These are phyloP conservation scores for Scomber colias DNA, from an alignment of 2,113 vertebrate genomes.

Conservation along the genomic window DNA sequence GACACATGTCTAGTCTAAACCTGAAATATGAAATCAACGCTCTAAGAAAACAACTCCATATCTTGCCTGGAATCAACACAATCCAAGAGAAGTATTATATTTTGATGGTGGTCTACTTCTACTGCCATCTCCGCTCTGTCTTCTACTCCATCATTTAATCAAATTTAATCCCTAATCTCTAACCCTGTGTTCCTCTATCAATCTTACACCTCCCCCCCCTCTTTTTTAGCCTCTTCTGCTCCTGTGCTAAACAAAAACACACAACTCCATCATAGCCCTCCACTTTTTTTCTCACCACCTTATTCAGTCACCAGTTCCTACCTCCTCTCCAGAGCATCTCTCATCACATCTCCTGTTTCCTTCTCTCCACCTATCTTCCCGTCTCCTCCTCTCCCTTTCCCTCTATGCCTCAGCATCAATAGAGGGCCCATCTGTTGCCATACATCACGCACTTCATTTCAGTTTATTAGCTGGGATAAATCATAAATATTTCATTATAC, in stretches of 20 bases:
- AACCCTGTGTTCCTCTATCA: constrained; percentile 26
- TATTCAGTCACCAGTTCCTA: constrained; percentile 31
- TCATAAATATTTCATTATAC: constrained; percentile 95
- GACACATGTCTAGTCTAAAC: neutral
- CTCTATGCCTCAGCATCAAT: constrained; percentile 83
- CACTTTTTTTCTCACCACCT: constrained; percentile 37
- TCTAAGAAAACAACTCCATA: constrained; percentile 45
- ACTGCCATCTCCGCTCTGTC: constrained; percentile 41
- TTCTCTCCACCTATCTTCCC: constrained; percentile 66
- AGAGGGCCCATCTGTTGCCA: constrained; percentile 91
- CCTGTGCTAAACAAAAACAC: constrained; percentile 36
- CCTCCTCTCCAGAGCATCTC: constrained; percentile 56
- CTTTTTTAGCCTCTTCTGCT: constrained; percentile 34
- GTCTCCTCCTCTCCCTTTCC: constrained; percentile 72
- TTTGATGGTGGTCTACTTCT: constrained; percentile 51
- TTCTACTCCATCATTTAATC: constrained; percentile 62
- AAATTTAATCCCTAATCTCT: constrained; percentile 41
- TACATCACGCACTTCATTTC: constrained; percentile 92
- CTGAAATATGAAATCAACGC: constrained; percentile 41
- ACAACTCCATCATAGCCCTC: constrained; percentile 47
- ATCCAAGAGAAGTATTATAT: constrained; percentile 19
- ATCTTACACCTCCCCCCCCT: constrained; percentile 9
- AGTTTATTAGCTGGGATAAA: constrained; percentile 96
- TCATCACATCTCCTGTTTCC: constrained; percentile 70
- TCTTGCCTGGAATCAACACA: constrained; percentile 32